Percentiles rank a stretch among this genome's conserved stretches.
phyloP scores from a whole-genome alignment of 37 sponge, comb jelly and placozoan species.

The Geodia barretti region DNA sequence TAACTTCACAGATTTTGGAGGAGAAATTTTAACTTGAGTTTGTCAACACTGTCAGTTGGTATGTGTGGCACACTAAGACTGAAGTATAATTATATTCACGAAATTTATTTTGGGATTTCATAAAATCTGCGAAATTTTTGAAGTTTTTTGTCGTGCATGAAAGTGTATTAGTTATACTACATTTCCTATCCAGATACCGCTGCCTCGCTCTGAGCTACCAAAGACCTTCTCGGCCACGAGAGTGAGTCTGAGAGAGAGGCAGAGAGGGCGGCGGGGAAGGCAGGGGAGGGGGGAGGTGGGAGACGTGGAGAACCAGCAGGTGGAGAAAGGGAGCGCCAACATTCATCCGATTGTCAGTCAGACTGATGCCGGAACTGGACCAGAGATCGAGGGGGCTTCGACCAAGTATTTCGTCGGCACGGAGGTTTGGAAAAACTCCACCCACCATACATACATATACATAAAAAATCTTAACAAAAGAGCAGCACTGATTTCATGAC shows the following conservation, averaged over 20 bases:
- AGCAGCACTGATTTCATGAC: too few species aligned
- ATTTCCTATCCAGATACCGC: constrained; percentile 31
- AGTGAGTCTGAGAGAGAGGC: constrained; percentile 65
- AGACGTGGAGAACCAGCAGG: not conserved
- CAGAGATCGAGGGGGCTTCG: constrained; percentile 52
- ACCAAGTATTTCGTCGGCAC: constrained; percentile 90
- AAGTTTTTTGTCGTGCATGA: too few species aligned
- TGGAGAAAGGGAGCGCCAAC: too few species aligned
- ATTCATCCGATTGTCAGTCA: not conserved
- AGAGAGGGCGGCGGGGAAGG: not conserved
- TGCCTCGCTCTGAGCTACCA: constrained; percentile 66
- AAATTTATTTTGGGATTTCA: too few species aligned
- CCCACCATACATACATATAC: not conserved
- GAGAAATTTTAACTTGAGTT: too few species aligned
- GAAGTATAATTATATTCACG: too few species aligned
- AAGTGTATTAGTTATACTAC: too few species aligned
- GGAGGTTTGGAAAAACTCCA: constrained; percentile 52
- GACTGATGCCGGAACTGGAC: constrained; percentile 6
- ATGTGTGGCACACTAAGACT: too few species aligned
- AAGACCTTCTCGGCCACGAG: constrained; percentile 65
- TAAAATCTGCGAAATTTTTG: too few species aligned
- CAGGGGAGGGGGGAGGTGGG: not conserved
- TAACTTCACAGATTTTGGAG: too few species aligned
- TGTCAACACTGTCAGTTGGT: too few species aligned
- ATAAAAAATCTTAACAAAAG: not conserved